Evolutionary conservation across 2,797 vertebrate genomes (phyloP).

Genomic region (Siniperca obscura): DNA sequence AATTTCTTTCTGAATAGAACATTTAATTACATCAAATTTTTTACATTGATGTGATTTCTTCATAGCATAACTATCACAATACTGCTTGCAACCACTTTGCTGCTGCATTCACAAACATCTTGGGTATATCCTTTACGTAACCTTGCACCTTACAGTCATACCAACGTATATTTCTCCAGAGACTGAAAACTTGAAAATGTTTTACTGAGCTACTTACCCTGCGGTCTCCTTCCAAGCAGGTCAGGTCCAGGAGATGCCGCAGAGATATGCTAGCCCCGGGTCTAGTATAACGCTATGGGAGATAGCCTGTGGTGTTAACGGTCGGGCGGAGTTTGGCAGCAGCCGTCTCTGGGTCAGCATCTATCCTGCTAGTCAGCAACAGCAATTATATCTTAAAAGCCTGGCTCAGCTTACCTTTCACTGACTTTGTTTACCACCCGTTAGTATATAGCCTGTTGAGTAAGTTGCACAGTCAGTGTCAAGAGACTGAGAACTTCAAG

Average conservation of each 20-base stretch:
- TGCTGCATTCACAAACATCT: conserved; percentile 8
- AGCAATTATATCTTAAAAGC: conserved; percentile 39
- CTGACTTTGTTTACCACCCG: conserved; percentile 22
- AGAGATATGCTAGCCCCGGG: conserved; percentile 19
- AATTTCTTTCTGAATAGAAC: not conserved
- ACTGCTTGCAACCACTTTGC: not conserved
- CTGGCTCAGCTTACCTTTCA: conserved; percentile 61
- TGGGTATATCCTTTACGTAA: not conserved
- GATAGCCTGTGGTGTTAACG: conserved; percentile 31
- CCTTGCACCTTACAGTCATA: not conserved
- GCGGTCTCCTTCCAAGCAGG: conserved; percentile 10
- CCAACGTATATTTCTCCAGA: not conserved
- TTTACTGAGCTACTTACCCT: conserved; percentile 45
- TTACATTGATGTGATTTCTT: not conserved
- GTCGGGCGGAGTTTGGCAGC: conserved; percentile 66
- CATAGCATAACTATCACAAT: not conserved
- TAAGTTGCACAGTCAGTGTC: not conserved
- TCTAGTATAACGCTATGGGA: conserved; percentile 25
- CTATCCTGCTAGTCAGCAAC: conserved; percentile 74
- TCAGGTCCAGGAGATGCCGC: conserved; percentile 42
- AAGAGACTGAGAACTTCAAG: not conserved
- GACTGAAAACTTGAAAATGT: conserved; percentile 19
- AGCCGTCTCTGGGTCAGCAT: conserved; percentile 62
- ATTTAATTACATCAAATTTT: not conserved
- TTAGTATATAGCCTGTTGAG: conserved; percentile 6